Percentiles rank a stretch among this genome's conserved stretches.
Conservation (phyloP, 1,140 invertebrate genomes). For the Glossosoma conforme region DNA sequence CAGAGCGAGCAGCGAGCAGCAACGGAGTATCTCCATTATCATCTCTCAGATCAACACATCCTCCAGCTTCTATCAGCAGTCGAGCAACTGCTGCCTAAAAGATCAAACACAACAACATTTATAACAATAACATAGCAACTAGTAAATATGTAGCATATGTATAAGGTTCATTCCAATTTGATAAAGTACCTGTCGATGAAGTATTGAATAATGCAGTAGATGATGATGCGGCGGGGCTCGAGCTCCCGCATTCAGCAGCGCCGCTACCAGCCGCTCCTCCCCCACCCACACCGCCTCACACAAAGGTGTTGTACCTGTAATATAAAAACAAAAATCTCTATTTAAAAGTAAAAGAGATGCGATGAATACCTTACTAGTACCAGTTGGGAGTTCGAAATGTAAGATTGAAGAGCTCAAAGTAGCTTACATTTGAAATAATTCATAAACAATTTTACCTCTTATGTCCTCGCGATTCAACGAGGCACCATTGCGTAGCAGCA, state of each 20-base stretch:
- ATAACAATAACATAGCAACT: background rate
- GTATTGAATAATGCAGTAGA: conserved; percentile 26
- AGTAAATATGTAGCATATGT: background rate
- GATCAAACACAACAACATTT: background rate
- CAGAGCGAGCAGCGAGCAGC: conserved; percentile 51
- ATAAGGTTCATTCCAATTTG: background rate
- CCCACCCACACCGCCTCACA: conserved; percentile 25
- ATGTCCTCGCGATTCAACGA: conserved; percentile 27
- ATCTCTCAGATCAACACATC: conserved; percentile 52
- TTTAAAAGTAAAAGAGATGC: no score
- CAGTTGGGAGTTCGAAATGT: no score
- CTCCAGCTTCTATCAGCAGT: conserved; percentile 37
- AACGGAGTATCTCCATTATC: conserved; percentile 57
- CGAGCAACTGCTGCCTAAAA: conserved; percentile 29
- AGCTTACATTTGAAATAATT: no score
- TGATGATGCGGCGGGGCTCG: conserved; percentile 25
- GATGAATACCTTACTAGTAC: no score
- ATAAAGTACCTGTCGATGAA: conserved; percentile 24
- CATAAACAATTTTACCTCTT: conserved; percentile 3
- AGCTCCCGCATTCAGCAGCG: conserved; percentile 21
- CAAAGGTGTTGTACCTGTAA: conserved; percentile 23
- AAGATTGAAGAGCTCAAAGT: no score
- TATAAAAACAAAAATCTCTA: no score
- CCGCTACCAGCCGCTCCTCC: conserved; percentile 15
- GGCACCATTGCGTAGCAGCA: conserved; percentile 20